Conservation (phyloP, 2,888 invertebrate genomes). For the Epinotia nisella region DNA sequence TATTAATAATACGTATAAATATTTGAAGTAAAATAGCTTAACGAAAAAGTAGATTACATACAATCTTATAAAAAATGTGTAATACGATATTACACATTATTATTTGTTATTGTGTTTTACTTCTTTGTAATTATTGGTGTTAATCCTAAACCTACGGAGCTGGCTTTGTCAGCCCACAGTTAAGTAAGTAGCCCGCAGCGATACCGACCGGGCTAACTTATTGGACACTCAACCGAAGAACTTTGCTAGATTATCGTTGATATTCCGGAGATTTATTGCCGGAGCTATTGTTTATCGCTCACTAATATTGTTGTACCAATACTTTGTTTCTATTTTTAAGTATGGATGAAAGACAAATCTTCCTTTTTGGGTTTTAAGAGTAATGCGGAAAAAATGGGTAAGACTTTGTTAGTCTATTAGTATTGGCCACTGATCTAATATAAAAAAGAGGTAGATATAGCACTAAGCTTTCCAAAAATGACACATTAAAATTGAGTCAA, state of each 20-base stretch:
- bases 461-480: no score
- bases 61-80: no score
- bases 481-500: no score
- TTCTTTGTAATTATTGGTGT: no score
- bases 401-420: not conserved
- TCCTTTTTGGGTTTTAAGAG: not conserved
- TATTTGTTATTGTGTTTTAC: no score
- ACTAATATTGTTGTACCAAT: conserved; percentile 52
- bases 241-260: conserved; percentile 67
- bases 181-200: conserved; percentile 51
- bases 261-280: conserved; percentile 67
- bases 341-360: not conserved
- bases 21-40: no score
- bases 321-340: conserved; percentile 33
- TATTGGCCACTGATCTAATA: no score
- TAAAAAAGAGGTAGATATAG: no score
- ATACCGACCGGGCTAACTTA: conserved; percentile 61
- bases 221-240: conserved; percentile 62
- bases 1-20: no score
- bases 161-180: conserved; percentile 18
- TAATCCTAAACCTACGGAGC: no score
- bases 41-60: no score
- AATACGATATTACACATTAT: no score
- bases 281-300: conserved; percentile 60
- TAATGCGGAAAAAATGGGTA: not conserved